Evolutionary conservation across 2,797 vertebrate species (phyloP), one percentile per base, ranked within the genome.

Genomic region (Cyprinodon diabolis): DNA sequence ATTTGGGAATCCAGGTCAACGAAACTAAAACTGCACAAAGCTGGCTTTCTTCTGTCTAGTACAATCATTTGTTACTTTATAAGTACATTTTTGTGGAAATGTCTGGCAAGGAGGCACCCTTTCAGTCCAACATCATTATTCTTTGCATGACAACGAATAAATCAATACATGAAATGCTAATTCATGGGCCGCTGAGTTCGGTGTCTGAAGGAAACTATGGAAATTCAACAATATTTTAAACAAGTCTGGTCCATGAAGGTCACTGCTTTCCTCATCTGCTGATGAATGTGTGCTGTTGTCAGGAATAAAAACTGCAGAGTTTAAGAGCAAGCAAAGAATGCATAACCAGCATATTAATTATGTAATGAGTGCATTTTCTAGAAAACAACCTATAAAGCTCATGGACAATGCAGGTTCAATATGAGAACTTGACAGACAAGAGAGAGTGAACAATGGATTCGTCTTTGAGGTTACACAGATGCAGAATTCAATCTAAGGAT

Each of bases 121-220:
- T 87, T 67, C 7, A 45, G 86, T 90, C 91, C 92, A 92, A 84
- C 69, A 80, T 82, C 80, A 82, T 86, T 84, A 87, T 84, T 90
- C 84, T 71, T 74, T 69, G 84, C 87, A 90, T 92, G 90, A 91
- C 88, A 90, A 91, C 86, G 90, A 92, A 94, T 94, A 92, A 91
- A 94, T 92, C 92, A 92, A 81, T 81, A 78, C 79, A 71, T 84
- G 58, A 90, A 92, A 93, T 87, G 83, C 67, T 82, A 84, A 90
- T 91, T 89, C 76, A 65, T 43, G 66, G 84, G 91, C 87, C 82
- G 86, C 68, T 83, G 79, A 67, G 40, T 65, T 40, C 75, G 71
- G 71, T 81, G 78, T 86, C 74, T 65, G 65, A 80, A 0, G 66
- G 71, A 69, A 84, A 83, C 81, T 78, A 85, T 86, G 77, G 58